phyloP scores from a whole-genome alignment of 2,797 vertebrate genomes.

The Onychomys arenicola region DNA sequence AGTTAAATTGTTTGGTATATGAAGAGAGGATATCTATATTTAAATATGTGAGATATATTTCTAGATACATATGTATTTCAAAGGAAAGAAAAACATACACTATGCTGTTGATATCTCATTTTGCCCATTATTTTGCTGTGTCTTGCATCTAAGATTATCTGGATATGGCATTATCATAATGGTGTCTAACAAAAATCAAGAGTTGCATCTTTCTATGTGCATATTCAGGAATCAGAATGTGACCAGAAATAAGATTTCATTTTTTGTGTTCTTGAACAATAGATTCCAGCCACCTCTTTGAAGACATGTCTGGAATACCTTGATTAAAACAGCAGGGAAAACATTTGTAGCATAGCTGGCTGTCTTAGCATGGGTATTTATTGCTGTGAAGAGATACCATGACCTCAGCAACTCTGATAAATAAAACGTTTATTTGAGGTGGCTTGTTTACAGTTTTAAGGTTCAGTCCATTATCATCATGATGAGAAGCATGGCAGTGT shows the following conservation, averaged over 20 bases:
- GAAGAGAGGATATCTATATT: neutral
- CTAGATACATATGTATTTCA: neutral
- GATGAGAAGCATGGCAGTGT: neutral
- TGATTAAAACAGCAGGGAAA: conserved; percentile 11
- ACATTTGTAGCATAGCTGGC: neutral
- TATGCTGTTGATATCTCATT: neutral
- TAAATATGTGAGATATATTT: neutral
- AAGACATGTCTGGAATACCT: neutral
- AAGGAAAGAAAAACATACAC: neutral
- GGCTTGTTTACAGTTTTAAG: neutral
- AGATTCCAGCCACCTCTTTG: neutral
- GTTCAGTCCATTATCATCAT: neutral
- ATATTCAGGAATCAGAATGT: neutral
- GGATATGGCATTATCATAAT: neutral
- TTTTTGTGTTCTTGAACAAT: neutral
- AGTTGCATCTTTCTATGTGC: neutral
- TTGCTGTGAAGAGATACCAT: neutral
- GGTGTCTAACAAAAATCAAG: neutral
- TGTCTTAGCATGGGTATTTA: neutral
- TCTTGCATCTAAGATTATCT: neutral
- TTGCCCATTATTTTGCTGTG: neutral
- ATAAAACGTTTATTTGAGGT: neutral
- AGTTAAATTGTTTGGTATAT: neutral
- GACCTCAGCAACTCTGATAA: neutral
- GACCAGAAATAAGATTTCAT: neutral